A percentile compares a stretch with the other conserved stretches of the same genome.
phyloP scores from a whole-genome alignment of 1,140 invertebrate species.

The Idris sp. region DNA sequence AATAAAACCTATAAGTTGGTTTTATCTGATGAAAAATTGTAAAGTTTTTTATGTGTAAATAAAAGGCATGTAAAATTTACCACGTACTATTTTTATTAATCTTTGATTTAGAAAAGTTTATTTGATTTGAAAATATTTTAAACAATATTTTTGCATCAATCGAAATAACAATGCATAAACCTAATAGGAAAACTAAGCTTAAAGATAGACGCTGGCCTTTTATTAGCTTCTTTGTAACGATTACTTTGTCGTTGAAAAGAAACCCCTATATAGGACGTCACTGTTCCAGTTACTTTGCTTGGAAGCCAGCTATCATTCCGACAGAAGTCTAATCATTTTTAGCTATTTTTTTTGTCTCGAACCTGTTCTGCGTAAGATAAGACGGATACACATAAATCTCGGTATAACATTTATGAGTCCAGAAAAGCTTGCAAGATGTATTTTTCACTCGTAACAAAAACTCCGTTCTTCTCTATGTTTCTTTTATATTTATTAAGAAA shows the following conservation, averaged over 20 bases:
- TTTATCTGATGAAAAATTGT: too few relatives aligned
- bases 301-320: slow-evolving; percentile 36
- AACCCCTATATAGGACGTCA: slow-evolving; percentile 38
- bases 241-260: slow-evolving; percentile 38
- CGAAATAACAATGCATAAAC: background rate
- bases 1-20: too few relatives aligned
- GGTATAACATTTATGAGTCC: slow-evolving; percentile 21
- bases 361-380: background rate
- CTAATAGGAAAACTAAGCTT: slow-evolving; percentile 6
- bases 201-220: slow-evolving; percentile 40
- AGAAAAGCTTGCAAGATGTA: slow-evolving; percentile 17
- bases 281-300: slow-evolving; percentile 36
- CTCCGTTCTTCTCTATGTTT: slow-evolving; percentile 12
- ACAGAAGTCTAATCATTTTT: slow-evolving; percentile 37
- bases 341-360: slow-evolving; percentile 13
- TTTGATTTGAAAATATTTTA: too few relatives aligned
- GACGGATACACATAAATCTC: slow-evolving; percentile 13
- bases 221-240: slow-evolving; percentile 43
- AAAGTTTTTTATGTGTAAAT: too few relatives aligned
- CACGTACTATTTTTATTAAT: too few relatives aligned
- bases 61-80: too few relatives aligned
- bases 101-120: too few relatives aligned
- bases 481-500: slow-evolving; percentile 41
- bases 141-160: background rate
- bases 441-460: slow-evolving; percentile 26